Percentiles rank a stretch among this genome's conserved stretches.
These are phyloP conservation scores for Griposia aprilina DNA, from an alignment of 2,888 invertebrate genomes.

Conservation along the genomic window DNA sequence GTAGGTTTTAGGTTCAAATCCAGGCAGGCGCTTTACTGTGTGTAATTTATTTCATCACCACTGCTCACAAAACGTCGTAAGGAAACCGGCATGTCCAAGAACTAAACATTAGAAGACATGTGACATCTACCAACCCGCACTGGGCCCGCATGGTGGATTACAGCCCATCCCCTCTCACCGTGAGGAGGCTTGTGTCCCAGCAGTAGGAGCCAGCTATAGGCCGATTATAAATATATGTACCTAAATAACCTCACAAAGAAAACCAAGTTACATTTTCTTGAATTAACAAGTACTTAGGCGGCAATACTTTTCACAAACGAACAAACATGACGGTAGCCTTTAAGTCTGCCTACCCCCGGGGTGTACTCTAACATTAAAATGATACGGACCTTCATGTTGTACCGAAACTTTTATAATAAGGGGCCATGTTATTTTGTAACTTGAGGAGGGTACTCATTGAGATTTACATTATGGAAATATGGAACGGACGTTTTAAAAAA, in stretches of 20 bases:
- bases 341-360: conserved; percentile 22
- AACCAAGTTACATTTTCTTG: background rate
- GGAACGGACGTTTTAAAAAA: background rate
- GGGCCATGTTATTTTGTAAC: conserved; percentile 57
- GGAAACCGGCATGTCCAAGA: no score
- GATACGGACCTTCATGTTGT: conserved; percentile 52
- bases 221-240: no score
- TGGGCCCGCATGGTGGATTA: no score
- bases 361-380: conserved; percentile 16
- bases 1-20: no score
- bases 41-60: no score
- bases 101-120: no score
- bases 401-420: conserved; percentile 75
- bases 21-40: no score
- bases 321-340: conserved; percentile 43
- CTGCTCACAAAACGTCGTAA: no score
- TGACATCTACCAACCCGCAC: no score
- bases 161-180: no score
- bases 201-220: no score
- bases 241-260: background rate
- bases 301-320: conserved; percentile 30
- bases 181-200: no score
- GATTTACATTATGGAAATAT: conserved; percentile 14
- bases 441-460: conserved; percentile 1
- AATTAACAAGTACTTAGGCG: background rate